phyloP scores from a whole-genome alignment of 2,113 vertebrate genomes.

The Sebastes schlegelii region DNA sequence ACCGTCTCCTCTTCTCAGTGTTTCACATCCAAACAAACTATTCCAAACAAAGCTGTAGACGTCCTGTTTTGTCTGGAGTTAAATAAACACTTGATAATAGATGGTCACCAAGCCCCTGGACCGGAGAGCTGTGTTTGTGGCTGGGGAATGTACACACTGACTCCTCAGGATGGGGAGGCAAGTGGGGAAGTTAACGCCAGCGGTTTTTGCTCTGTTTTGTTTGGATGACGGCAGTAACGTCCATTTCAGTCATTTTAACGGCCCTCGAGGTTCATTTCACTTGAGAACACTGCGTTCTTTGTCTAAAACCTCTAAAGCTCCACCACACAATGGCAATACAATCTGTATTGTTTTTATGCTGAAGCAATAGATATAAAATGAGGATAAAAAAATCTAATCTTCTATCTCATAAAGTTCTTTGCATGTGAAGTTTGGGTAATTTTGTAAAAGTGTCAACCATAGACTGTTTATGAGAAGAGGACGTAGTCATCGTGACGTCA shows the following conservation, averaged over 20 bases:
- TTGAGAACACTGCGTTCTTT: conserved; percentile 44
- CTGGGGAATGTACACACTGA: conserved; percentile 61
- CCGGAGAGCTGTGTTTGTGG: conserved; percentile 51
- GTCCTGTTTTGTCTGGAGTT: conserved; percentile 74
- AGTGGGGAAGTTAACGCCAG: conserved; percentile 25
- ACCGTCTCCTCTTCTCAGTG: background rate
- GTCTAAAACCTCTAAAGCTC: conserved; percentile 32
- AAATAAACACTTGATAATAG: conserved; percentile 74
- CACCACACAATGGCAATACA: conserved; percentile 2
- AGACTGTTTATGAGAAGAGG: too few species aligned
- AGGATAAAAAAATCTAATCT: background rate
- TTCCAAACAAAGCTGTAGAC: conserved; percentile 45
- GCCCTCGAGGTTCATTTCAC: conserved; percentile 19
- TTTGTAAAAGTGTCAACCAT: background rate
- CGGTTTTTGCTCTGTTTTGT: conserved; percentile 45
- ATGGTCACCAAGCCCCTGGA: conserved; percentile 58
- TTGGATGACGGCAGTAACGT: conserved; percentile 50
- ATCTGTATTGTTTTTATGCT: conserved; percentile 7
- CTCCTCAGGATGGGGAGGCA: conserved; percentile 35
- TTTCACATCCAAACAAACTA: conserved; percentile 54
- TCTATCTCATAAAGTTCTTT: conserved; percentile 3
- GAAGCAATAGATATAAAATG: background rate
- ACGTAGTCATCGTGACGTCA: too few species aligned
- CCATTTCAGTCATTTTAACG: conserved; percentile 38
- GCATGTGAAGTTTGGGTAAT: background rate